Evolutionary conservation across 2,888 invertebrate species (phyloP).

Genomic region (Caenorhabditis uteleia): DNA sequence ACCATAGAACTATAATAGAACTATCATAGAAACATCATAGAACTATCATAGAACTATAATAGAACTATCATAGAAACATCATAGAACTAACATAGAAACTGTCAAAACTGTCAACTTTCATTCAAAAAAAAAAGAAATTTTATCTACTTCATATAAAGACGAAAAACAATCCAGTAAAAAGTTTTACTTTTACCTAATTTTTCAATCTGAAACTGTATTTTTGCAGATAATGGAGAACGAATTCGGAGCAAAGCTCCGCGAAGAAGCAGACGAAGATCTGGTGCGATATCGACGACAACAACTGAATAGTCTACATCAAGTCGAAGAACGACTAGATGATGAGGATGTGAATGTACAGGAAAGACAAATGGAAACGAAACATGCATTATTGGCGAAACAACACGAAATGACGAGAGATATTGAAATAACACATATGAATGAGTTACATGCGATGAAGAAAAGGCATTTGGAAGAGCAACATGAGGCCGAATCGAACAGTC

Average conservation of each 20-base stretch:
- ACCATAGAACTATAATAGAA: too few relatives aligned
- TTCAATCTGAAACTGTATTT: neutral
- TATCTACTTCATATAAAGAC: too few relatives aligned
- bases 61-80: too few relatives aligned
- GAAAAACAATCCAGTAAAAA: too few relatives aligned
- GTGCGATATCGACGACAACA: conserved; percentile 43
- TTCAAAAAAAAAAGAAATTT: too few relatives aligned
- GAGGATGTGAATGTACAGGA: conserved; percentile 90
- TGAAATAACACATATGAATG: conserved; percentile 92
- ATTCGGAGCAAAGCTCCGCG: conserved; percentile 38
- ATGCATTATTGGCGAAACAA: conserved; percentile 89
- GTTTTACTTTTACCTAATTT: neutral
- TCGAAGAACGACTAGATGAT: conserved; percentile 50
- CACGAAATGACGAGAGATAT: conserved; percentile 95
- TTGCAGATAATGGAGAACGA: conserved; percentile 21
- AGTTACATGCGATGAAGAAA: conserved; percentile 80
- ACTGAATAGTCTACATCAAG: conserved; percentile 31
- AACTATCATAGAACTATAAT: too few relatives aligned
- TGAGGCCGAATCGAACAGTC: conserved; percentile 67
- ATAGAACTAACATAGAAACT: neutral
- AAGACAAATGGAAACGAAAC: conserved; percentile 92
- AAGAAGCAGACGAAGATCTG: conserved; percentile 42
- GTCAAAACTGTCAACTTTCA: too few relatives aligned
- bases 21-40: too few relatives aligned
- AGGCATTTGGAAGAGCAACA: conserved; percentile 76